Evolutionary conservation across 1,140 invertebrate species (phyloP).

Genomic region (Colletes gigas): DNA sequence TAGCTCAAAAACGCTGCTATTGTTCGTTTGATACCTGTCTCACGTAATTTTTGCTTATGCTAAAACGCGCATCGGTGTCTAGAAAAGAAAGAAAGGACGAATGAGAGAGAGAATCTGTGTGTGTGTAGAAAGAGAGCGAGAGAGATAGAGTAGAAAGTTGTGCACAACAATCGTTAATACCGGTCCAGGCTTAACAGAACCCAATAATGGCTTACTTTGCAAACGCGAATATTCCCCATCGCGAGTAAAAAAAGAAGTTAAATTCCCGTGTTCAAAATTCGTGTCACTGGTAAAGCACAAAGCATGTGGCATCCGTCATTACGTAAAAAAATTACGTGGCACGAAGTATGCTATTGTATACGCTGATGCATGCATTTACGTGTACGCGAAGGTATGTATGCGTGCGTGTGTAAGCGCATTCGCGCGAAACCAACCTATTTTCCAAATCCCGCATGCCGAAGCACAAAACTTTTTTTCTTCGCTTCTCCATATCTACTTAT

Average conservation of each 20-base stretch:
- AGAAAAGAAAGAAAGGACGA: too few relatives aligned
- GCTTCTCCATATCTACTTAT: slow-evolving; percentile 65
- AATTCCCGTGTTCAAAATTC: slow-evolving; percentile 54
- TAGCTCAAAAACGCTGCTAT: not conserved
- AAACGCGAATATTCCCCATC: not conserved
- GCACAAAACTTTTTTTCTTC: slow-evolving; percentile 61
- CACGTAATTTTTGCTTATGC: not conserved
- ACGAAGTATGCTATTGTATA: slow-evolving; percentile 49
- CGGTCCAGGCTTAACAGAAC: slow-evolving; percentile 1
- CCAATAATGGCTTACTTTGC: slow-evolving; percentile 6
- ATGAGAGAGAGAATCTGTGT: too few relatives aligned
- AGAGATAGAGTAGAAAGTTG: not conserved
- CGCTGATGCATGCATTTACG: slow-evolving; percentile 39
- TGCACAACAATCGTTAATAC: not conserved
- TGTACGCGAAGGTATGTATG: not conserved
- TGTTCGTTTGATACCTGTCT: not conserved
- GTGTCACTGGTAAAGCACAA: slow-evolving; percentile 52
- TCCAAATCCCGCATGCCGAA: slow-evolving; percentile 58
- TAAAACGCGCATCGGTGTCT: not conserved
- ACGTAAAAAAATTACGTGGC: slow-evolving; percentile 50
- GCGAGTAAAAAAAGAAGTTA: slow-evolving; percentile 25
- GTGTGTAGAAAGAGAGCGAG: not conserved
- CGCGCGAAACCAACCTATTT: slow-evolving; percentile 6
- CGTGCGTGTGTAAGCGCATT: not conserved
- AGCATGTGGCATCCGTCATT: slow-evolving; percentile 46